A percentile compares a stretch with the other conserved stretches of the same genome.
phyloP scores from a whole-genome alignment of 2,113 vertebrate genomes.

The Chionodraco myersi region DNA sequence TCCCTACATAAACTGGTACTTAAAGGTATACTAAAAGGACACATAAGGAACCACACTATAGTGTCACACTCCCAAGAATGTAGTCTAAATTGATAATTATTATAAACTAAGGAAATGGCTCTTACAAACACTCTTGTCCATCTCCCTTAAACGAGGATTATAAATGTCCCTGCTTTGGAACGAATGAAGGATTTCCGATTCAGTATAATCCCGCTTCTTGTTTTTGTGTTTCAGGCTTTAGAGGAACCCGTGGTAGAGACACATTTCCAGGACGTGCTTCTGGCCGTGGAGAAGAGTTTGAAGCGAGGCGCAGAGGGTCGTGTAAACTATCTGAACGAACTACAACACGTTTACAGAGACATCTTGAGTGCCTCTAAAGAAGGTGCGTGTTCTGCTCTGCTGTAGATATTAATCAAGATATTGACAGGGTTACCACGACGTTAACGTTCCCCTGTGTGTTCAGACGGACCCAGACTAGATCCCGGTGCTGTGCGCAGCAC shows the following conservation, averaged over 20 bases:
- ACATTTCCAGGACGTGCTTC: conserved; percentile 78
- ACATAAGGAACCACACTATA: too few relatives aligned
- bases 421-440: background rate
- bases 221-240: conserved; percentile 74
- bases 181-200: too few relatives aligned
- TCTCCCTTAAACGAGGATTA: too few relatives aligned
- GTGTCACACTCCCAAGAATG: too few relatives aligned
- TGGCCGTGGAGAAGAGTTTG: conserved; percentile 57
- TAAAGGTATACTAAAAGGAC: too few relatives aligned
- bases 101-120: too few relatives aligned
- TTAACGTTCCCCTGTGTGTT: conserved; percentile 1
- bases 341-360: conserved; percentile 62
- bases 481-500: background rate
- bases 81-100: too few relatives aligned
- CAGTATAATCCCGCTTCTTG: background rate
- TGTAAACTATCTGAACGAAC: conserved; percentile 40
- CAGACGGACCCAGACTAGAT: background rate
- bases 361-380: conserved; percentile 48
- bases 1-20: too few relatives aligned
- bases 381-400: conserved; percentile 33
- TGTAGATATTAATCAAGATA: background rate
- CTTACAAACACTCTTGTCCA: too few relatives aligned
- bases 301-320: conserved; percentile 36
- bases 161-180: too few relatives aligned
- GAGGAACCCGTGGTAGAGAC: conserved; percentile 60